A percentile compares a stretch with the other conserved stretches of the same genome.
These are phyloP conservation scores for Folsomia manolachei DNA, from an alignment of 2,888 invertebrate species.

Conservation along the genomic window DNA sequence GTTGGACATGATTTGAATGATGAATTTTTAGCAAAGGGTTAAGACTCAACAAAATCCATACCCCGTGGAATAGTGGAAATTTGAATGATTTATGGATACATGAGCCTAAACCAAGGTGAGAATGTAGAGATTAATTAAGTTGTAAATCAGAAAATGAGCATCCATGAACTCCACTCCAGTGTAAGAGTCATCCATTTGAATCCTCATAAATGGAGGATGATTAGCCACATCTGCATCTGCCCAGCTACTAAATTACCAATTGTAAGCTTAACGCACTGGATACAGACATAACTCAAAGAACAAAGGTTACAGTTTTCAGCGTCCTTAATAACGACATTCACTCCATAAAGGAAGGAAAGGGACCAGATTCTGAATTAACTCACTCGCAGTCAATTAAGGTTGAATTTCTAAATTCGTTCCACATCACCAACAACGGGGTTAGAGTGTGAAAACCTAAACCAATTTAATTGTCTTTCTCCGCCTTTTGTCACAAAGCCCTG, in stretches of 20 bases:
- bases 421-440: conserved; percentile 36
- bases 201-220: too few species aligned
- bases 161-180: too few species aligned
- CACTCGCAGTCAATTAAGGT: conserved; percentile 50
- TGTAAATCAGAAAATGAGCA: not conserved
- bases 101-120: too few species aligned
- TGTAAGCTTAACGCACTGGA: conserved; percentile 5
- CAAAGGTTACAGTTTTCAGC: not conserved
- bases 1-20: too few species aligned
- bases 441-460: too few species aligned
- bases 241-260: not conserved
- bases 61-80: too few species aligned
- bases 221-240: not conserved
- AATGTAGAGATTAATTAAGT: conserved; percentile 22
- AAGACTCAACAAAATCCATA: too few species aligned
- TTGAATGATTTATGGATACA: too few species aligned
- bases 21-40: too few species aligned
- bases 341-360: conserved; percentile 25
- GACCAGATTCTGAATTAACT: conserved; percentile 22
- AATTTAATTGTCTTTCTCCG: too few species aligned
- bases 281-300: conserved; percentile 10
- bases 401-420: conserved; percentile 51
- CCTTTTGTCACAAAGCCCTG: too few species aligned
- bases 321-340: conserved; percentile 19
- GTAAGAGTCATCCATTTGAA: too few species aligned